These are phyloP conservation scores for Agelaius tricolor DNA, from an alignment of 2,113 vertebrate species.

Conservation along the genomic window DNA sequence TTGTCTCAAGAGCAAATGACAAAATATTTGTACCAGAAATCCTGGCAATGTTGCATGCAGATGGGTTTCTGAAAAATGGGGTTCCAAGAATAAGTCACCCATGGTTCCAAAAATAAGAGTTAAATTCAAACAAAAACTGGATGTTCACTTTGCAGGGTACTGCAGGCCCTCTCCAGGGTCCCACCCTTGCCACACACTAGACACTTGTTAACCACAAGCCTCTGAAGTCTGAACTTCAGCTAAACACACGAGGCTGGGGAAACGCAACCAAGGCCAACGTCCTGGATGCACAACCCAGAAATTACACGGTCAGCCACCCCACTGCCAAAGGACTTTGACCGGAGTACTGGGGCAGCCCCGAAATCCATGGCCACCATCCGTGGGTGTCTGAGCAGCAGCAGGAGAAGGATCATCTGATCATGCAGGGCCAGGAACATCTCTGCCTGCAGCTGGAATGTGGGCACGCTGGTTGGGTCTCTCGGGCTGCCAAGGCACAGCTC, in stretches of 20 bases:
- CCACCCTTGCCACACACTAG: neutral
- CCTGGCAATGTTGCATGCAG: conserved; percentile 70
- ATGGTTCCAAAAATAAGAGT: conserved; percentile 55
- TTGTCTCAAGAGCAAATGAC: conserved; percentile 80
- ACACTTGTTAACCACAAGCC: conserved; percentile 48
- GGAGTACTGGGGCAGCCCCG: fast-evolving
- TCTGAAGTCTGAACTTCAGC: conserved; percentile 33
- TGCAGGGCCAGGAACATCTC: neutral
- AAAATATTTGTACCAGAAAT: conserved; percentile 80
- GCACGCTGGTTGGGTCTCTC: neutral
- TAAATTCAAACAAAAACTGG: conserved; percentile 60
- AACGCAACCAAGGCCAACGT: neutral
- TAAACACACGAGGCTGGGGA: neutral
- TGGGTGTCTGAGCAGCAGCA: neutral
- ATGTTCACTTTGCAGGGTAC: conserved; percentile 54
- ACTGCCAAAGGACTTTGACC: neutral
- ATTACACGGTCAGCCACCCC: neutral
- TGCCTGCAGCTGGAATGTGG: neutral
- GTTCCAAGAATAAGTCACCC: conserved; percentile 78
- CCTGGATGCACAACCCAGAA: neutral
- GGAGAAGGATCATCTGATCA: too few species aligned
- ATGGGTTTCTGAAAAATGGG: conserved; percentile 73
- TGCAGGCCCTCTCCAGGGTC: conserved; percentile 24
- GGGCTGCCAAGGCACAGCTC: neutral
- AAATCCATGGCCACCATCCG: neutral